These are phyloP conservation scores for Palythoa grandiflora DNA, from an alignment of 92 coral and sea anemone genomes.

Conservation along the genomic window DNA sequence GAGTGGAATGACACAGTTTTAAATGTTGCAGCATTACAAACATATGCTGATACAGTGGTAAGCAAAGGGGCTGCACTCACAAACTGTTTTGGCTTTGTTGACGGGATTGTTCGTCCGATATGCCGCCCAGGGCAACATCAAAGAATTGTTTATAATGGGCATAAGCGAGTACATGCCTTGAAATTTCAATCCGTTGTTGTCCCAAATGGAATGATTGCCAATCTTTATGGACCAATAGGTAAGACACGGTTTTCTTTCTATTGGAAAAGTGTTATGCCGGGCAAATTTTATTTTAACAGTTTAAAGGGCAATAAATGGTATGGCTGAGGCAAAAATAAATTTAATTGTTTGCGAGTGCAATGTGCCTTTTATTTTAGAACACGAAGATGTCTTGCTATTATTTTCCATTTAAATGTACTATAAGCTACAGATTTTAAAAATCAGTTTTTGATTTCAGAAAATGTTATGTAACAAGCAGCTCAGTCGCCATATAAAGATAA, in stretches of 20 bases:
- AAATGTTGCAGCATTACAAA: constrained; percentile 2
- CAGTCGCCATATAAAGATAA: background rate
- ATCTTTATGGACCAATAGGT: constrained; percentile 5
- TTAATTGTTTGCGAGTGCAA: background rate
- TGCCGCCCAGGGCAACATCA: no score
- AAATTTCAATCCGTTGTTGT: no score
- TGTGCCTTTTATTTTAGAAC: background rate
- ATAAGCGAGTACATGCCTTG: no score
- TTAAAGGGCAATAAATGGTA: background rate
- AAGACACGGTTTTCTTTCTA: background rate
- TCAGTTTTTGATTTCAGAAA: background rate
- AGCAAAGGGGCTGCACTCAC: constrained; percentile 12
- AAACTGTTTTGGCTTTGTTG: background rate
- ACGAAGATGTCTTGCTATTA: background rate
- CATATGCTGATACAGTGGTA: background rate
- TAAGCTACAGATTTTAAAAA: background rate
- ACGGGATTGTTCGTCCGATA: background rate
- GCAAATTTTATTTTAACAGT: no score
- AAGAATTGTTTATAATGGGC: no score
- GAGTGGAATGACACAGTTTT: constrained; percentile 9
- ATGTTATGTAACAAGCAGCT: background rate
- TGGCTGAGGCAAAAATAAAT: background rate
- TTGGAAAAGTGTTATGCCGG: no score
- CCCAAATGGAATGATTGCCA: background rate
- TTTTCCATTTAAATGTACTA: background rate